These are phyloP conservation scores for Zapus hudsonius DNA, from an alignment of 2,113 vertebrate genomes.

Conservation along the genomic window DNA sequence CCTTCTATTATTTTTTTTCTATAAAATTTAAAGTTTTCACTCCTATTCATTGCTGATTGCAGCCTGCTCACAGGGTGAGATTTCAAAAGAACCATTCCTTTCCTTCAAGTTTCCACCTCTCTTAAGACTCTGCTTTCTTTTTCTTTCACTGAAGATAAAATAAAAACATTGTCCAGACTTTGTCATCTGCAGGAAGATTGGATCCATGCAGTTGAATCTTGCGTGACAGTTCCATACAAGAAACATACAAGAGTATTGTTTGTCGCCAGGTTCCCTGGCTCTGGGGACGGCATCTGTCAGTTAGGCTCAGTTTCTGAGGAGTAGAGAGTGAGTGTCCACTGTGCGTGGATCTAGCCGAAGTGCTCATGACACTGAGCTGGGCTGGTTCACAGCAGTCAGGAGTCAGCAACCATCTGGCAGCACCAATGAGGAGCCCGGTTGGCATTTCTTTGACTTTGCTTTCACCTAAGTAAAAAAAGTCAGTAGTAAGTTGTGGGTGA, in stretches of 20 bases:
- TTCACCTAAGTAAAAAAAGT: slow-evolving; percentile 67
- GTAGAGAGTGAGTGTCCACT: neutral
- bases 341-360: neutral
- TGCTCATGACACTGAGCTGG: neutral
- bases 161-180: neutral
- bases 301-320: neutral
- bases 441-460: slow-evolving; percentile 25
- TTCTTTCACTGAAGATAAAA: neutral
- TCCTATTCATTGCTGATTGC: neutral
- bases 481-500: slow-evolving; percentile 77
- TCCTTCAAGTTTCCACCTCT: neutral
- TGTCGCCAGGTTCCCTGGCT: neutral
- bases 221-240: neutral
- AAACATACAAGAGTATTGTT: neutral
- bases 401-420: neutral
- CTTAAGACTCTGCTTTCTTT: neutral
- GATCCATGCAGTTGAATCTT: neutral
- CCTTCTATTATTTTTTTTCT: too few species aligned
- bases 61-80: neutral
- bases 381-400: neutral
- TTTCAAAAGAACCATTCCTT: neutral
- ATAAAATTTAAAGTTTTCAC: neutral
- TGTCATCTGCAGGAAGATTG: neutral
- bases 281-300: neutral
- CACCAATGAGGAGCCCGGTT: neutral